Evolutionary conservation across 1,140 invertebrate genomes (phyloP).

Genomic region (Hormaphis cornu): DNA sequence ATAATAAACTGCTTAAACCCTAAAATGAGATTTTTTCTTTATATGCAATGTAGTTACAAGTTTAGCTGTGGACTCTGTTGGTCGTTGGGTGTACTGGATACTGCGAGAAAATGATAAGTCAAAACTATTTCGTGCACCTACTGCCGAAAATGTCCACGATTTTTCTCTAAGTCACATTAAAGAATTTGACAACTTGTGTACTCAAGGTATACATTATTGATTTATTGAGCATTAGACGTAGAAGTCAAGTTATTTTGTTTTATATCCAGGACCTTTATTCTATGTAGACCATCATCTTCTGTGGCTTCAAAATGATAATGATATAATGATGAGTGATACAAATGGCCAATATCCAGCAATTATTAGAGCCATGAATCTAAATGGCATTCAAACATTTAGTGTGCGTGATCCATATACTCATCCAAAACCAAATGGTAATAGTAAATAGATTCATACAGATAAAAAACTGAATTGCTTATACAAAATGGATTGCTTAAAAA

Average conservation of each 20-base stretch:
- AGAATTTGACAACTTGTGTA: slow-evolving; percentile 44
- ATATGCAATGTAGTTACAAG: slow-evolving; percentile 56
- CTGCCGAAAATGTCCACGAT: slow-evolving; percentile 47
- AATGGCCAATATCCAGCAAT: slow-evolving; percentile 63
- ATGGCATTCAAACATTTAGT: slow-evolving; percentile 58
- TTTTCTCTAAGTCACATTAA: background rate
- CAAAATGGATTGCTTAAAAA: background rate
- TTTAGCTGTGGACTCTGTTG: slow-evolving; percentile 65
- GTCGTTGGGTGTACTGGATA: slow-evolving; percentile 67
- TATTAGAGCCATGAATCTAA: slow-evolving; percentile 53
- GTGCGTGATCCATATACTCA: slow-evolving; percentile 62
- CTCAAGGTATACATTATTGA: slow-evolving; percentile 42
- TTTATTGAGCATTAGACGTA: slow-evolving; percentile 16
- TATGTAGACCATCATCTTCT: slow-evolving; percentile 70
- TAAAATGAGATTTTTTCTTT: too few relatives aligned
- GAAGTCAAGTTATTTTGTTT: slow-evolving; percentile 28
- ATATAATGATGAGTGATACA: slow-evolving; percentile 68
- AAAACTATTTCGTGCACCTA: slow-evolving; percentile 56
- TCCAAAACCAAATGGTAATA: slow-evolving; percentile 42
- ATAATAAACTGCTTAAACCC: too few relatives aligned
- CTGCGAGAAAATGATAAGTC: slow-evolving; percentile 65
- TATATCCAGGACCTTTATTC: slow-evolving; percentile 32
- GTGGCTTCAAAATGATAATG: slow-evolving; percentile 67
- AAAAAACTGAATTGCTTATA: background rate
- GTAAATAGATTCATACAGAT: slow-evolving; percentile 40